Percentiles rank a stretch among this genome's conserved stretches.
Conservation (phyloP, 1,140 invertebrate genomes). For the Homarus americanus region DNA sequence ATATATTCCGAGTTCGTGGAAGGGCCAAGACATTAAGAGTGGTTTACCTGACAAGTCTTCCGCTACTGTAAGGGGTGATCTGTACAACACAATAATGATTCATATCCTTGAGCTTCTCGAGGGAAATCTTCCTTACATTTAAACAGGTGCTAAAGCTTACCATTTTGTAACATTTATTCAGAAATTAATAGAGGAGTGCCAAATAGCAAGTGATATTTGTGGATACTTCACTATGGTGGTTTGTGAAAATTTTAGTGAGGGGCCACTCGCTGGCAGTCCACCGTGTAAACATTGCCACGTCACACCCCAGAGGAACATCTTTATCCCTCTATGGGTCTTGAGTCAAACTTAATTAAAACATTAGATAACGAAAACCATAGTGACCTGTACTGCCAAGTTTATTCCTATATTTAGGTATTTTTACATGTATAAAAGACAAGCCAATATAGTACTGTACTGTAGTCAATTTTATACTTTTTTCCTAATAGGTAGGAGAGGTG, state of each 20-base stretch:
- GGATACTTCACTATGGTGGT: neutral
- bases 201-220: neutral
- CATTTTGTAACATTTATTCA: neutral
- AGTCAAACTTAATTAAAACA: neutral
- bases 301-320: no score
- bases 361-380: neutral
- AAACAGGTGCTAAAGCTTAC: neutral
- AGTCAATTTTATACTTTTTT: neutral
- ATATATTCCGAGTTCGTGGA: neutral
- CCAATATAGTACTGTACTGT: neutral
- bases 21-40: neutral
- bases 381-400: neutral
- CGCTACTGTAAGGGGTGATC: neutral
- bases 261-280: neutral
- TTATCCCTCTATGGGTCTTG: neutral
- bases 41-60: conserved; percentile 15
- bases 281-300: no score
- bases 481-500: neutral
- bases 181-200: neutral
- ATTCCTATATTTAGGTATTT: neutral
- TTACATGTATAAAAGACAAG: neutral
- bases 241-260: neutral
- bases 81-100: conserved; percentile 21
- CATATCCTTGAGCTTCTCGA: conserved; percentile 2
- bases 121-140: neutral